phyloP scores from a whole-genome alignment of 1,140 invertebrate genomes.

The Achatina immaculata region DNA sequence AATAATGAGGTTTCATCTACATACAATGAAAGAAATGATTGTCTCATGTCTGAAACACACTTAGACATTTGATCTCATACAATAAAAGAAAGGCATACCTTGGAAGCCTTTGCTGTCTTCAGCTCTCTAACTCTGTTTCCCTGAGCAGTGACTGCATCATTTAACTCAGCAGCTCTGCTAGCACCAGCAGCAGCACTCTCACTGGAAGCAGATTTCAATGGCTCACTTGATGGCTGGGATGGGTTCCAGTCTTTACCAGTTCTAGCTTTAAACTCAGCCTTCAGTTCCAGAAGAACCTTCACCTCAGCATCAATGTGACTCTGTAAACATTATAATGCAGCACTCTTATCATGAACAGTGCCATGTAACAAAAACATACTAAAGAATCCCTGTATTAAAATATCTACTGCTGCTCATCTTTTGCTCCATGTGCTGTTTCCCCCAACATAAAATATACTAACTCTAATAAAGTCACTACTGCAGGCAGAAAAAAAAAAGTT shows the following conservation, averaged over 20 bases:
- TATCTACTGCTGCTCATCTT: too few species aligned
- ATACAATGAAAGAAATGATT: too few species aligned
- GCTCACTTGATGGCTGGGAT: conserved; percentile 21
- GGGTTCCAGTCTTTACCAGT: conserved; percentile 75
- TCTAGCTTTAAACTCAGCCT: conserved; percentile 82
- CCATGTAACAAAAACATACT: too few species aligned
- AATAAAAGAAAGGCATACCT: conserved; percentile 55
- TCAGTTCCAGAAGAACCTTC: conserved; percentile 80
- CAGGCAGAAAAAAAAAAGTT: too few species aligned
- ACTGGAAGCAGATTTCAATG: conserved; percentile 30
- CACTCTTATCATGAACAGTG: too few species aligned
- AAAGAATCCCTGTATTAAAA: too few species aligned
- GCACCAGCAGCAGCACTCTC: conserved; percentile 47
- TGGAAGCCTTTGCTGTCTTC: conserved; percentile 66
- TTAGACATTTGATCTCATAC: too few species aligned
- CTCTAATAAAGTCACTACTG: too few species aligned
- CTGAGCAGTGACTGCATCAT: conserved; percentile 77
- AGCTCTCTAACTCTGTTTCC: conserved; percentile 76
- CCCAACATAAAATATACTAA: too few species aligned
- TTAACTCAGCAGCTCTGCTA: conserved; percentile 71
- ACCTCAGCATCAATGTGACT: conserved; percentile 80
- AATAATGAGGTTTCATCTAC: too few species aligned
- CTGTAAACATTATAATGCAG: conserved; percentile 52
- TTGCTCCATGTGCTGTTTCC: too few species aligned
- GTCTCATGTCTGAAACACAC: too few species aligned